Base-by-base conservation (phyloP, 2,888 invertebrate genomes). In the Mystacides longicornis region DNA sequence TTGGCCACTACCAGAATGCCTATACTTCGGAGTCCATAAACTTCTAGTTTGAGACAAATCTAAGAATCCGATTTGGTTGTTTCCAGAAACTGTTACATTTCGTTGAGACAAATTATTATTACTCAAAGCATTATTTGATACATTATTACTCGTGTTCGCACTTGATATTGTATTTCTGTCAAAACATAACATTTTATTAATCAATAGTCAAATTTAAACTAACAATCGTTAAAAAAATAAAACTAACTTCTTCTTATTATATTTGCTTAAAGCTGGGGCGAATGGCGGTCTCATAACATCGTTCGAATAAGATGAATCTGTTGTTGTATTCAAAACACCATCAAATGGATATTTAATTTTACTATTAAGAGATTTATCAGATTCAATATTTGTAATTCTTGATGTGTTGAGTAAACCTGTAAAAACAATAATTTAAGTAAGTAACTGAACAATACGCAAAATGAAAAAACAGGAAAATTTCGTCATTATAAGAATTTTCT, bases 11-110 rank as follows among this genome's bases (percentile, higher is more conserved):
- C 20, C 42, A 21, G n/a, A 23, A 23, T 49, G 23, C 20, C 49
- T 51, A 20, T 56, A 56, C 33, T 56, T 56, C 21, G 56, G 56
- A 19, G 56, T 56, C 33, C 49, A 49, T 49, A 56, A 27, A 16
- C 43, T 23, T 19, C 31, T 54, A 23, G 19, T 33, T n/a, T 37
- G 33, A n/a, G 53, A 54, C 21, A 54, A 22, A 37, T 54, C 53
- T 22, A 49, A 20, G 21, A 52, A n/a, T n/a, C 33, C 31, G n/a
- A n/a, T n/a, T n/a, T n/a, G n/a, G n/a, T n/a, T n/a, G n/a, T n/a
- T n/a, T n/a, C n/a, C n/a, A n/a, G n/a, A n/a, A n/a, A n/a, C n/a
- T n/a, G n/a, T n/a, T n/a, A n/a, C n/a, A n/a, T n/a, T n/a, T n/a
- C n/a, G n/a, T n/a, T n/a, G n/a, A n/a, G n/a, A n/a, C n/a, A n/a